These are phyloP conservation scores for Limnephilus lunatus DNA, from an alignment of 2,888 invertebrate genomes.

Conservation along the genomic window DNA sequence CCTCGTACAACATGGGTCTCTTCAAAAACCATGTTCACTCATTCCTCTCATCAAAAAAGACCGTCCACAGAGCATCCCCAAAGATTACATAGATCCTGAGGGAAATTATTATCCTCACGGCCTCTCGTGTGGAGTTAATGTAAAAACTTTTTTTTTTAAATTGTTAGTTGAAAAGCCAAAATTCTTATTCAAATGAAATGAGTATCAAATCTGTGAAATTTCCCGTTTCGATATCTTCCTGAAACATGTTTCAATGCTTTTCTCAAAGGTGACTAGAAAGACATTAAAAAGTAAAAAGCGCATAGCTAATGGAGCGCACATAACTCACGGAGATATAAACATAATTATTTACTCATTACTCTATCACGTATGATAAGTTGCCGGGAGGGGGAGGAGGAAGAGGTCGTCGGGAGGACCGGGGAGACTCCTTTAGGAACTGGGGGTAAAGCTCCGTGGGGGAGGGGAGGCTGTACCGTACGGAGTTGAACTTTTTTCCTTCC, in stretches of 20 bases:
- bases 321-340: constrained; percentile 57
- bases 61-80: no score
- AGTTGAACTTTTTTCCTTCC: constrained; percentile 61
- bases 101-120: no score
- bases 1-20: no score
- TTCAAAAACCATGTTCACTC: no score
- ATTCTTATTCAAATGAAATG: not conserved
- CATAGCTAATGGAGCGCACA: constrained; percentile 40
- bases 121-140: no score
- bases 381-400: constrained; percentile 21
- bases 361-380: constrained; percentile 50
- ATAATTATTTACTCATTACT: constrained; percentile 62
- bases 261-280: constrained; percentile 24
- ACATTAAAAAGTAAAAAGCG: constrained; percentile 44
- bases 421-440: not conserved
- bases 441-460: constrained; percentile 35
- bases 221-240: not conserved
- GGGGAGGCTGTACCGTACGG: constrained; percentile 41
- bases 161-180: not conserved
- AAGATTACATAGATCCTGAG: no score
- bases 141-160: no score
- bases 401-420: constrained; percentile 49
- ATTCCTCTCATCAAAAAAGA: no score
- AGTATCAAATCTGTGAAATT: not conserved
- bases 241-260: constrained; percentile 15